Evolutionary conservation across 2,888 invertebrate species (phyloP), one percentile per base, ranked within the genome.

Genomic region (Andricus quercusramuli): DNA sequence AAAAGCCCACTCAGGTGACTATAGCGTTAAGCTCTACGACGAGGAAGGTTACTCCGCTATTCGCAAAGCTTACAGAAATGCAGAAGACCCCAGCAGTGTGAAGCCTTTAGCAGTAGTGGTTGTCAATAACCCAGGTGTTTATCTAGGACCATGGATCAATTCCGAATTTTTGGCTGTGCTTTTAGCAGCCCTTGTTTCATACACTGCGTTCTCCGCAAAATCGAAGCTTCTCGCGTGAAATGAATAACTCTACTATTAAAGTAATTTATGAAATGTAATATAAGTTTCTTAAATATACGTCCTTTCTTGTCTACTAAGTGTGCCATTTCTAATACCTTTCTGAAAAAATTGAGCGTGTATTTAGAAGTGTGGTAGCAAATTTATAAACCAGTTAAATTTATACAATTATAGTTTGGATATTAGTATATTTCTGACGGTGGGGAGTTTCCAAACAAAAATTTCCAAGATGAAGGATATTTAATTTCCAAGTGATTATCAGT

Each of bases 11-110:
- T 95, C 97, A 70, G 98, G 98, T 44, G 95, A 96, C 74, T 96
- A 97, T 87, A 94, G 95, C 80, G 94, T 99, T 76, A 95, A 96
- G 83, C 94, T 99, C 29, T 96, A 96, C 89, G 98, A 99, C 88
- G 99, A 99, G 93, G 99, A 99, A 90, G 97, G 98, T 81, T 98
- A 97, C 93, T 96, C 97, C 1, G 95, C 96, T 9, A 94, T 98
- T 79, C 96, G 97, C 80, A 98, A 98, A 92, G 97, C 96, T 8
- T 94, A 96, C 32, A 95, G 97, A 77, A 94, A 95, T 81, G 96
- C 96, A 84, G 96, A 97, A 85, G 95, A 95, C 80, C 94, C 95
- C 2, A 93, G 94, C 9, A 93, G 94, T 47, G 95, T 97, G 6
- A 95, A 96, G 85, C 95, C 96, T 0, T 93, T 98, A 5, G 95